Base-by-base conservation (phyloP, 2,797 vertebrate genomes). In the Cyclopterus lumpus region DNA sequence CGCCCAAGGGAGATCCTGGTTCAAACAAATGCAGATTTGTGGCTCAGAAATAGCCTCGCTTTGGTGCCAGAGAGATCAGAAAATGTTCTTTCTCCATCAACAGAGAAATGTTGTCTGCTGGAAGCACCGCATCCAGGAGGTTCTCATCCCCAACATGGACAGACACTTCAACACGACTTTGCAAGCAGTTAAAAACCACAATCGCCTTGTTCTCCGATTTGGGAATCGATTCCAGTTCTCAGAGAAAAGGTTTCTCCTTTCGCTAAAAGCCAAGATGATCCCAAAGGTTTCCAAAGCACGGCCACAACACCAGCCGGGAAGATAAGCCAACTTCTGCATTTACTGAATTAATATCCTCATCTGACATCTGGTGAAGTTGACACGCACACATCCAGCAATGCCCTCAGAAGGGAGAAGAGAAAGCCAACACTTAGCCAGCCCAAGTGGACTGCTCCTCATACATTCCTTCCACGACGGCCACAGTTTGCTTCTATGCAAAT, bases 381-480 rank as follows among this genome's bases (percentile, higher is more conserved):
- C 34, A 40, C 18, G 2, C 69, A 68, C 15, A 5, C 34, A 40
- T 81, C 79, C 85, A 88, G 78, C 44, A 32, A 28, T 61, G 75
- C 60, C 70, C 74, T 74, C 38, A 30, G 61, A 77, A 20, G 30
- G 22, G 46, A 68, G 18, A 28, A 8, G 15, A 68, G 20, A 67
- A 63, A 49, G 51, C 72, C 77, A 55, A 75, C 54, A 44, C 18
- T 71, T 6, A 18, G 24, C 38, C 69, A 42, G 58, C 65, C 57
- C 34, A 79, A 73, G 61, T 77, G 69, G 15, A 53, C 60, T 55
- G 83, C 64, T 80, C 73, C 38, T 75, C 73, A 58, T 24, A 38
- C 48, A 81, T 79, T 84, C 79, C 66, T 85, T 81, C 79, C 82
- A 69, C 82, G 65, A 74, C 32, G 32, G 26, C 46, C 54, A 62